These are phyloP conservation scores for Leucoma salicis DNA, from an alignment of 2,888 invertebrate genomes.

Conservation along the genomic window DNA sequence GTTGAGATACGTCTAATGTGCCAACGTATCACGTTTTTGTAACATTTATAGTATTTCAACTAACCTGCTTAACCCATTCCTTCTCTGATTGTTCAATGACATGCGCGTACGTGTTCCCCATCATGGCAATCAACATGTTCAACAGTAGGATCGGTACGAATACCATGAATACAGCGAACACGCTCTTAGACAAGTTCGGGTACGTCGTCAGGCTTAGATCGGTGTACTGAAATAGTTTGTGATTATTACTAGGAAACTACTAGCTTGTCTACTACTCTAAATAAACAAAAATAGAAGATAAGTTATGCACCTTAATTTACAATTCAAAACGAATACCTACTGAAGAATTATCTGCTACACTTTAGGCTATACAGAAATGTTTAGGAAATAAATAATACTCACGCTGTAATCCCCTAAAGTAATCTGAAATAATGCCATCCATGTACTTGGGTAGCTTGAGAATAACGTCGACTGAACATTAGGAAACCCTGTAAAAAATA, in stretches of 20 bases:
- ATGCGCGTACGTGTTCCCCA: slow-evolving; percentile 99
- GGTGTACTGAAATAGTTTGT: slow-evolving; percentile 87
- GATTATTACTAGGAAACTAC: too few relatives aligned
- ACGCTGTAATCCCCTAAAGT: slow-evolving; percentile 99
- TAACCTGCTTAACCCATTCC: slow-evolving; percentile 97
- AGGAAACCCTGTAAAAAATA: slow-evolving; percentile 83
- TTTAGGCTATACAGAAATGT: background rate
- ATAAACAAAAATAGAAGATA: too few relatives aligned
- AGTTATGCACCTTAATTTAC: too few relatives aligned
- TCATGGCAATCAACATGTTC: slow-evolving; percentile 99
- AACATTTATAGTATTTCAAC: background rate
- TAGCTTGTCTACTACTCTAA: too few relatives aligned
- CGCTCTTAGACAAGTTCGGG: slow-evolving; percentile 94
- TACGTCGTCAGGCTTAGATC: slow-evolving; percentile 95
- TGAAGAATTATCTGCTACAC: too few relatives aligned
- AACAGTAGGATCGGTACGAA: slow-evolving; percentile 97
- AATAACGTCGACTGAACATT: slow-evolving; percentile 91
- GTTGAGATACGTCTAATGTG: too few relatives aligned
- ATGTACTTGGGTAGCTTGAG: slow-evolving; percentile 93
- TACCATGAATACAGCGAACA: slow-evolving; percentile 99
- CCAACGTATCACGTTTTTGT: background rate
- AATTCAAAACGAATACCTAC: too few relatives aligned
- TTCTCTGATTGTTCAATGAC: slow-evolving; percentile 99
- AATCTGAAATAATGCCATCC: slow-evolving; percentile 99
- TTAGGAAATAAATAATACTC: too few relatives aligned